These are phyloP conservation scores for Dromiciops gliroides DNA, from an alignment of 2,113 vertebrate species.

Conservation along the genomic window DNA sequence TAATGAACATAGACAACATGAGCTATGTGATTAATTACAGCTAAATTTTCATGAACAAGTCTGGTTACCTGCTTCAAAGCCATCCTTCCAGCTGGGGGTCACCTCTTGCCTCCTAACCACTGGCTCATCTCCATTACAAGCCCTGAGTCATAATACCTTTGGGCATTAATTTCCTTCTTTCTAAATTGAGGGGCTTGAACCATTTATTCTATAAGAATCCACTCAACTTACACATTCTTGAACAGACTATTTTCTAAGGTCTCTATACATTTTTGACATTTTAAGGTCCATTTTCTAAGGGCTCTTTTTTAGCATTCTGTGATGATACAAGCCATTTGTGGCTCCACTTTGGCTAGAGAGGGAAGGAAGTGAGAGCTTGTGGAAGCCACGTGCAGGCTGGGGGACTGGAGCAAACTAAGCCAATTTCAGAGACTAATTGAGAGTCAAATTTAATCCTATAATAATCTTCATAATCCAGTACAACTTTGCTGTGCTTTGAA, in stretches of 20 bases:
- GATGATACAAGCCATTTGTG: background rate
- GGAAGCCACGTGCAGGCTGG: background rate
- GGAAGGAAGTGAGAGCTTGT: background rate
- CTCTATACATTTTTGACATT: background rate
- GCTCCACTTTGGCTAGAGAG: background rate
- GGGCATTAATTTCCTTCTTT: background rate
- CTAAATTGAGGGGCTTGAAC: background rate
- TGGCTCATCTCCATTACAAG: background rate
- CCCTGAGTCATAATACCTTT: background rate
- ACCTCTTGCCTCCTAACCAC: background rate
- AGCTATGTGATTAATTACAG: background rate
- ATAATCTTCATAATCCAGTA: background rate
- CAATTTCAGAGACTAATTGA: background rate
- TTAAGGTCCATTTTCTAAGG: background rate
- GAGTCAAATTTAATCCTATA: background rate
- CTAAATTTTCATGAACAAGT: background rate
- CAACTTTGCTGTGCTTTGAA: background rate
- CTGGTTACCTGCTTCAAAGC: background rate
- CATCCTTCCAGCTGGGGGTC: background rate
- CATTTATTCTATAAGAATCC: background rate
- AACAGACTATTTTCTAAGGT: background rate
- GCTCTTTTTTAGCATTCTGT: background rate
- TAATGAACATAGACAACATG: background rate
- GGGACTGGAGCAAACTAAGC: background rate
- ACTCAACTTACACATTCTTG: background rate